Evolutionary conservation across 2,113 vertebrate species (phyloP).

Genomic region (Callocephalon fimbriatum): DNA sequence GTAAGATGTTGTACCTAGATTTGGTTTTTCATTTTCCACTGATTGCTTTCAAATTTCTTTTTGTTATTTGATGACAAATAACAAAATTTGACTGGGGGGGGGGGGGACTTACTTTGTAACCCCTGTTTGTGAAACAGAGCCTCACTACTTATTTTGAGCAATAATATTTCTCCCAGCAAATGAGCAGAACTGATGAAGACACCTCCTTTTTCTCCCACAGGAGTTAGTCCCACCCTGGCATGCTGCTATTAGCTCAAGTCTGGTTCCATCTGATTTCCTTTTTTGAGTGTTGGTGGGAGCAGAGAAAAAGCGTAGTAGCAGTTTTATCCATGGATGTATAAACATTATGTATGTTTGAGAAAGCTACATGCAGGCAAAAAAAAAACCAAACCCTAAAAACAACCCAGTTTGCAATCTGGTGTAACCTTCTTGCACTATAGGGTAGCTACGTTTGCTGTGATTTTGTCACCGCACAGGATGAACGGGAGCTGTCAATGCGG

Average conservation of each 20-base stretch:
- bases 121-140: neutral
- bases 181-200: neutral
- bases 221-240: neutral
- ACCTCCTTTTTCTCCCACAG: neutral
- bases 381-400: neutral
- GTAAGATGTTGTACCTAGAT: neutral
- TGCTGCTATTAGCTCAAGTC: fast-evolving
- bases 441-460: no score
- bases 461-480: no score
- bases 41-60: neutral
- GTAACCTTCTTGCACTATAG: neutral
- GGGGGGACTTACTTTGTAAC: neutral
- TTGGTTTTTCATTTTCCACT: neutral
- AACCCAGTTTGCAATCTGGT: neutral
- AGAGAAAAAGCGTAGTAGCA: neutral
- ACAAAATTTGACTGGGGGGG: neutral
- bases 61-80: neutral
- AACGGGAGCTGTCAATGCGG: fast-evolving
- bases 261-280: neutral
- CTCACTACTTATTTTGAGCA: neutral
- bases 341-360: neutral
- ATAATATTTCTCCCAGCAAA: neutral
- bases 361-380: neutral
- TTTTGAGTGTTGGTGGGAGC: neutral
- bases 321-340: neutral